A percentile compares a stretch with the other conserved stretches of the same genome.
Evolutionary conservation across 2,113 vertebrate species (phyloP).

Genomic region (Phalacrocorax aristotelis): DNA sequence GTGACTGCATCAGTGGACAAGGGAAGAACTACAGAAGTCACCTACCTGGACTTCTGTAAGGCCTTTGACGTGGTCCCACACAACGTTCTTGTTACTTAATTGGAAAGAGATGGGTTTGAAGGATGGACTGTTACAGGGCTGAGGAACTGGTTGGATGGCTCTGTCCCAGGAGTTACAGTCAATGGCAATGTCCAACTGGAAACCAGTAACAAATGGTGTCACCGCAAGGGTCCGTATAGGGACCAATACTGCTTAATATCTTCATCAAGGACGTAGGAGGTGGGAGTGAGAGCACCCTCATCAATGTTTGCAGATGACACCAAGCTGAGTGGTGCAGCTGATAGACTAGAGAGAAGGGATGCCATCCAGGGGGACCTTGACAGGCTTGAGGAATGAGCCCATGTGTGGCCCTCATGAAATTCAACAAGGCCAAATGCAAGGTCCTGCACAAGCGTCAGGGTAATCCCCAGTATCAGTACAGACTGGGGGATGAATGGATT

Average conservation of each 20-base stretch:
- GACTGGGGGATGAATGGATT: not conserved
- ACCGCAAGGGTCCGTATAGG: not conserved
- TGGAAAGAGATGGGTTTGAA: not conserved
- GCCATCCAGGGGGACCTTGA: not conserved
- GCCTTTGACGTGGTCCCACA: not conserved
- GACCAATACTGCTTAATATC: not conserved
- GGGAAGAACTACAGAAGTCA: not conserved
- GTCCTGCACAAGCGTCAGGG: too few relatives aligned
- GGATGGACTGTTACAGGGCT: not conserved
- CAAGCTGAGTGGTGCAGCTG: not conserved
- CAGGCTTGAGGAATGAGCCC: not conserved
- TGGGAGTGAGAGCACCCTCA: not conserved
- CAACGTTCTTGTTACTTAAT: not conserved
- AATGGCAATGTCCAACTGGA: not conserved
- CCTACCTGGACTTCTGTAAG: not conserved
- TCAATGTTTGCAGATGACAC: not conserved
- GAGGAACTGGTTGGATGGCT: not conserved
- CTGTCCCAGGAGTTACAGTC: not conserved
- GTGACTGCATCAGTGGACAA: too few relatives aligned
- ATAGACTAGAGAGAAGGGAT: not conserved
- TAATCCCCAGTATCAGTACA: not conserved
- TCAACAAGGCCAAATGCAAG: not conserved
- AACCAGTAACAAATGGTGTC: not conserved
- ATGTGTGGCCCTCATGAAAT: not conserved
- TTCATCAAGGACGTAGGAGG: not conserved